Conservation (phyloP, 2,888 invertebrate species). For the Coelogynopora nodosa region DNA sequence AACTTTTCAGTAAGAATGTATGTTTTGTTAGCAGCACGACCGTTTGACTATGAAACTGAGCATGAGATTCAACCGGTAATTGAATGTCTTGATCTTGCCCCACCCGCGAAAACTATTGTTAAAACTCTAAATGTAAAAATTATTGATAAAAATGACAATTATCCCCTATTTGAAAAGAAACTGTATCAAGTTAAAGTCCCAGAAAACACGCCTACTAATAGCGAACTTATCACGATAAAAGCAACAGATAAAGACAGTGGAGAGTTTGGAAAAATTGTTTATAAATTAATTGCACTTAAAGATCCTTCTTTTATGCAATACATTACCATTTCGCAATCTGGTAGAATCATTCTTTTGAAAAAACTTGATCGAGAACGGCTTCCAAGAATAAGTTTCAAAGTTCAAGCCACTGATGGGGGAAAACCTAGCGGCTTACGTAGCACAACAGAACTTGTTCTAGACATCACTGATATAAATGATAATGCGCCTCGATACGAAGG, state of each 20-base stretch:
- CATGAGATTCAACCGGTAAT: conserved; percentile 19
- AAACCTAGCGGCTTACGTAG: not conserved
- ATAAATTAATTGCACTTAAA: not conserved
- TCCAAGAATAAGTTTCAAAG: not conserved
- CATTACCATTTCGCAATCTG: not conserved
- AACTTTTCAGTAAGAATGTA: not conserved
- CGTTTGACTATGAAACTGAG: conserved; percentile 38
- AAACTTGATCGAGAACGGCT: conserved; percentile 27
- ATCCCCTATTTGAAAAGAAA: conserved; percentile 14
- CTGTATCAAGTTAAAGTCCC: conserved; percentile 6
- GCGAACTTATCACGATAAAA: not conserved
- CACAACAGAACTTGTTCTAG: conserved; percentile 13
- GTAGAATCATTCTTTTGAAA: conserved; percentile 7
- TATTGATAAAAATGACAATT: conserved; percentile 40
- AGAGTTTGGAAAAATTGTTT: conserved; percentile 20
- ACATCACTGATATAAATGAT: conserved; percentile 34
- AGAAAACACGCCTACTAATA: not conserved
- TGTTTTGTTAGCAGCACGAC: not conserved
- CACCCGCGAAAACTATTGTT: not conserved
- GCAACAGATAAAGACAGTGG: conserved; percentile 33
- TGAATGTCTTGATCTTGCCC: conserved; percentile 29
- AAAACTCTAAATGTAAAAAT: not conserved
- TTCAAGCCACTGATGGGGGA: conserved; percentile 15
- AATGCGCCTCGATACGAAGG: conserved; percentile 35
- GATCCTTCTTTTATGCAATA: not conserved